These are phyloP conservation scores for Campoletis raptor DNA, from an alignment of 2,888 invertebrate genomes.

Conservation along the genomic window DNA sequence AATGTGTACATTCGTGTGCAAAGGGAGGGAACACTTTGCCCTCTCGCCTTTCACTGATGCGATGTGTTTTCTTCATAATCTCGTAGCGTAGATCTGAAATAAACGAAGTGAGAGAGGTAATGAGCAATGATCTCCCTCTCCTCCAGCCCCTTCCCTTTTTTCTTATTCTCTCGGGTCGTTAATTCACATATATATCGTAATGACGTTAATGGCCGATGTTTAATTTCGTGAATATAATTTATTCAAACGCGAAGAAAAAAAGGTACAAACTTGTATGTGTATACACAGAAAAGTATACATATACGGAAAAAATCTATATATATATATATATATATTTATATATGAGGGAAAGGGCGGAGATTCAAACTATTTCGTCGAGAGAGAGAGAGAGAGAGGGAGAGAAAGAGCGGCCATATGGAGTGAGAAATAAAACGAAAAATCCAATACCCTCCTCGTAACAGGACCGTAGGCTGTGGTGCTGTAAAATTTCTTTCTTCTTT, in stretches of 20 bases:
- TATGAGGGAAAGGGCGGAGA: conserved; percentile 5
- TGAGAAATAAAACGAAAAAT: conserved; percentile 36
- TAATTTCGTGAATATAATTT: conserved; percentile 58
- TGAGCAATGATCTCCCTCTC: conserved; percentile 58
- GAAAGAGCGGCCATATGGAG: neutral
- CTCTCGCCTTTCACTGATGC: conserved; percentile 47
- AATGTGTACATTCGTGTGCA: neutral
- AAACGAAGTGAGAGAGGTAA: conserved; percentile 64
- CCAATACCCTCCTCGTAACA: conserved; percentile 15
- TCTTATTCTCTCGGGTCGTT: conserved; percentile 36
- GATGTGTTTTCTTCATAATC: conserved; percentile 57
- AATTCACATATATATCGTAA: conserved; percentile 50
- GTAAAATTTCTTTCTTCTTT: conserved; percentile 26
- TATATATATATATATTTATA: conserved; percentile 3
- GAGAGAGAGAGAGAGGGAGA: neutral
- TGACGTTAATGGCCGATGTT: conserved; percentile 62
- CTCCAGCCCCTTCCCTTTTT: neutral
- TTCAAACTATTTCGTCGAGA: conserved; percentile 48
- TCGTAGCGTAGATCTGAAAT: conserved; percentile 50
- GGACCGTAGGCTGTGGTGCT: neutral
- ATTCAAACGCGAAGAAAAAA: conserved; percentile 29
- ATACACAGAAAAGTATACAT: neutral
- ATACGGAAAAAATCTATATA: neutral
- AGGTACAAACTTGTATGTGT: neutral
- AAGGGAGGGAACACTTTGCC: conserved; percentile 22